Evolutionary conservation across 2,113 vertebrate species (phyloP).

Genomic region (Geothlypis trichas): DNA sequence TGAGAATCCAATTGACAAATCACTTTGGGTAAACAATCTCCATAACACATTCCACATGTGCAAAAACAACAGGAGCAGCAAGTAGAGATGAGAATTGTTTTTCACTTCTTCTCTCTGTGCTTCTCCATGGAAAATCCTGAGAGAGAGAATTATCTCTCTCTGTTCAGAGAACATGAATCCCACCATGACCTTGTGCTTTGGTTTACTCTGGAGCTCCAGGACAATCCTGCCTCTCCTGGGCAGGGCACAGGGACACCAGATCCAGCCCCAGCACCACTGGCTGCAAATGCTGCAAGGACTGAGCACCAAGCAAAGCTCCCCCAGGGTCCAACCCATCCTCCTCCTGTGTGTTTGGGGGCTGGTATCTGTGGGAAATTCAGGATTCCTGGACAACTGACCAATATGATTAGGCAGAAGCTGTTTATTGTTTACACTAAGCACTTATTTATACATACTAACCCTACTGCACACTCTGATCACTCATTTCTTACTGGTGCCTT

Average conservation of each 20-base stretch:
- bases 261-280: not conserved
- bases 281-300: fast-evolving
- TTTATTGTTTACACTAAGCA: not conserved
- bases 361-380: not conserved
- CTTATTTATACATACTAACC: not conserved
- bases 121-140: too few species aligned
- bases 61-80: too few species aligned
- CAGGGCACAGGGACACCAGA: not conserved
- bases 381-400: not conserved
- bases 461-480: not conserved
- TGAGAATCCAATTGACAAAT: too few species aligned
- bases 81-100: too few species aligned
- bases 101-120: too few species aligned
- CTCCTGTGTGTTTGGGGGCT: not conserved
- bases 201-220: not conserved
- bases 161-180: too few species aligned
- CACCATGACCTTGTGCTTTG: not conserved
- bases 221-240: too few species aligned
- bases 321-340: not conserved
- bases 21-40: too few species aligned
- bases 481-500: not conserved
- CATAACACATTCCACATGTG: too few species aligned
- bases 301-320: not conserved
- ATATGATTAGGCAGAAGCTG: not conserved
- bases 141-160: too few species aligned